Evolutionary conservation across 1,140 invertebrate species (phyloP), one percentile per base, ranked within the genome.

Genomic region (Drosophila lacertosa): DNA sequence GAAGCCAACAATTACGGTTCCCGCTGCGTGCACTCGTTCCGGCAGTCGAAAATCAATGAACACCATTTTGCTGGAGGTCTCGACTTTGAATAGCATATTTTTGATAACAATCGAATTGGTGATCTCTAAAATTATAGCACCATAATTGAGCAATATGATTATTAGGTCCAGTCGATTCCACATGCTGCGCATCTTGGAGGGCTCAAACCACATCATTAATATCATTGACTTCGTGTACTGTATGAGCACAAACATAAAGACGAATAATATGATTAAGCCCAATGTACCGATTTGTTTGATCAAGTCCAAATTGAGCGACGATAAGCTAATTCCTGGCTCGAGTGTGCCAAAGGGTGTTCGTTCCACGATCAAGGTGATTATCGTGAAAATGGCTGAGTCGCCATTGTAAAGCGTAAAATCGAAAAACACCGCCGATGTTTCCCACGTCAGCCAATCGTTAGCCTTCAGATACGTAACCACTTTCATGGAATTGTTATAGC

Each of bases 381-480:
- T 16, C 4, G 45, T 58, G 5, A 90, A 89, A 0, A 73, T 57
- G 7, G 84, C 77, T 0, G 68, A 51, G 33, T 90, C 89, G 4
- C 11, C 47, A 54, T 75, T 89, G 62, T 70, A 90, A 4, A 89
- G 11, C 1, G 82, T 78, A 13, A 90, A 90, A 11, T 90, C 89
- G 3, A 90, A 65, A 4, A 89, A 90, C 0, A 90, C 0, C 0
- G 55, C 72, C 3, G 58, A 47, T 0, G 86, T 88, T 0, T 68
- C 39, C 1, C 2, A 0, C 4, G 59, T 54, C 0, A 90, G 7
- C 89, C 89, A 90, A 3, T 48, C 10, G 9, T 73, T 18, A 0
- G 16, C 0, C 0, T n/a, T 16, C 2, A 90, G 63, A 48, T 73
- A 89, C 0, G 73, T 0, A 0, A 90, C 1, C 7, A 90, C 62